Percentiles rank a stretch among this genome's conserved stretches.
Evolutionary conservation across 2,113 vertebrate genomes (phyloP).

Genomic region (Burhinus bistriatus): DNA sequence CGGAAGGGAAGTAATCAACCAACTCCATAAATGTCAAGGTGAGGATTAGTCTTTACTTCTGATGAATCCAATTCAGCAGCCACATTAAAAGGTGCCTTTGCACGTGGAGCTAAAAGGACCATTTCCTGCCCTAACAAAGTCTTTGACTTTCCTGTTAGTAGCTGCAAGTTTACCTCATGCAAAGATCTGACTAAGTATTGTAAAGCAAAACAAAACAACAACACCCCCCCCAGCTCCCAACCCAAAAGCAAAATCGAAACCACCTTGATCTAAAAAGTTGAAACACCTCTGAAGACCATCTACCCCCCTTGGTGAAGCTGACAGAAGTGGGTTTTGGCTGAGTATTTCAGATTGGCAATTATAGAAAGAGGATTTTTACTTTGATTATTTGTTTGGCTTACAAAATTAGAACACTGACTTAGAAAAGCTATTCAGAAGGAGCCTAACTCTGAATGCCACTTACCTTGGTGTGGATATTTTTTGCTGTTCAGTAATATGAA

Average conservation of each 20-base stretch:
- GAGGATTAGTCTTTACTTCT: constrained; percentile 32
- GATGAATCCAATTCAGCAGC: neutral
- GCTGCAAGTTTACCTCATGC: neutral
- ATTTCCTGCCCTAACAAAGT: neutral
- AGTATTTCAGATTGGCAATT: neutral
- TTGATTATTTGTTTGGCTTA: neutral
- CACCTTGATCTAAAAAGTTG: neutral
- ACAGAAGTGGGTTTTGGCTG: neutral
- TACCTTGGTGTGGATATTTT: neutral
- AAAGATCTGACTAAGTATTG: neutral
- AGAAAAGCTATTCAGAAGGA: neutral
- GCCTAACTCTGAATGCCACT: neutral
- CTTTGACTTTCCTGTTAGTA: neutral
- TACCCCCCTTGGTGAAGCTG: neutral
- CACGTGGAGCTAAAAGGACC: neutral
- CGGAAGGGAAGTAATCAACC: constrained; percentile 11
- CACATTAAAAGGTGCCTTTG: neutral
- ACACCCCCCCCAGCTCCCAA: rapidly evolving
- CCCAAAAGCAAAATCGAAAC: neutral
- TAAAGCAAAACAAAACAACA: neutral
- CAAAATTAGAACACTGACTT: neutral
- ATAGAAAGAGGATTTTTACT: neutral
- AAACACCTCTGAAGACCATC: neutral
- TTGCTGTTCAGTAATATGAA: neutral
- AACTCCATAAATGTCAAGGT: neutral